Percentiles rank a stretch among this genome's conserved stretches.
Evolutionary conservation across 2,797 vertebrate genomes (phyloP).

Genomic region (Labroides dimidiatus): DNA sequence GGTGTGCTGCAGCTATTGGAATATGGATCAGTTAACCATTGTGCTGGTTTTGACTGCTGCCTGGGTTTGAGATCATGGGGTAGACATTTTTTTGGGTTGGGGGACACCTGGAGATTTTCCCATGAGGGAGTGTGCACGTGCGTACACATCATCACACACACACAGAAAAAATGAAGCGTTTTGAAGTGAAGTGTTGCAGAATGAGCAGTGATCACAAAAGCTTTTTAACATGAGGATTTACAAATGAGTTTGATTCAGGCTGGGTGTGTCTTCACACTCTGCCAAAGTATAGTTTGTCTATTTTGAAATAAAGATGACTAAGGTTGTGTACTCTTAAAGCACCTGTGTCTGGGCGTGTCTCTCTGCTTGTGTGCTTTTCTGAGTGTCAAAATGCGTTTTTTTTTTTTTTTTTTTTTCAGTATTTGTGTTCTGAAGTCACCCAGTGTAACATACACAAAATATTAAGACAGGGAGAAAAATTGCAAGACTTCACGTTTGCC

Average conservation of each 20-base stretch:
- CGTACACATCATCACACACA: not conserved
- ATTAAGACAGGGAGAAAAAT: no score
- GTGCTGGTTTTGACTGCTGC: constrained; percentile 82
- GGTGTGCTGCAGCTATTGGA: constrained; percentile 80
- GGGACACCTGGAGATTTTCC: constrained; percentile 85
- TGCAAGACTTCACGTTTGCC: no score
- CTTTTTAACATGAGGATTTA: constrained; percentile 47
- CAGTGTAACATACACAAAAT: no score
- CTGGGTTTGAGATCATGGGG: constrained; percentile 68
- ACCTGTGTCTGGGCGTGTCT: constrained; percentile 45
- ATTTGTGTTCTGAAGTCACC: no score
- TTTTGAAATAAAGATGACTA: constrained; percentile 81
- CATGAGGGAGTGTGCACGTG: constrained; percentile 54
- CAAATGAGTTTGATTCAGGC: constrained; percentile 42
- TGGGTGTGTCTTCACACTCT: constrained; percentile 41
- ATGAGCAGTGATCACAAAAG: not conserved
- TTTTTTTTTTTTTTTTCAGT: no score
- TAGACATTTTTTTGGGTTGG: constrained; percentile 71
- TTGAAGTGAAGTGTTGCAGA: constrained; percentile 6
- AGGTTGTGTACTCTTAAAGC: constrained; percentile 41
- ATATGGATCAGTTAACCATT: constrained; percentile 84
- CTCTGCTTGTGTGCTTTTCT: constrained; percentile 18
- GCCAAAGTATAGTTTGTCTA: constrained; percentile 51
- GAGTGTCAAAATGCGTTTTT: no score
- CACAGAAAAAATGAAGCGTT: constrained; percentile 13